Evolutionary conservation across 2,888 invertebrate species (phyloP), one percentile per base, ranked within the genome.

Genomic region (Scaptomyza cyrtandrae): DNA sequence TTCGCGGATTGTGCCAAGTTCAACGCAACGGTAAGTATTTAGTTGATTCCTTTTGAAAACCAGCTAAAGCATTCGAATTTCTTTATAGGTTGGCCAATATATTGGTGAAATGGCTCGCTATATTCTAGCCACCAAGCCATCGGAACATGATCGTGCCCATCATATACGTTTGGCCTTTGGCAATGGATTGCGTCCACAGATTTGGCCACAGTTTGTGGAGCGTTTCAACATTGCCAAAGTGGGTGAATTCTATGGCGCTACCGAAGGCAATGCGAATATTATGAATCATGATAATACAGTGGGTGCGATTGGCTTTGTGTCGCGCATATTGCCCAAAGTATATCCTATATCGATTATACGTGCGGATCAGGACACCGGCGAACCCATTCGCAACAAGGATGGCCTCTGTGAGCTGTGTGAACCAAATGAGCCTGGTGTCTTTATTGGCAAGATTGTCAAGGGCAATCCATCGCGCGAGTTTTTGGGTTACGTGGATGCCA

Each of bases 231-330:
- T 99, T 57, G 93, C 95, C 56, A 93, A 94, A 77, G 96, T 99
- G 43, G 95, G 96, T 6, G 99, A 99, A 92, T 97, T 99, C 92
- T 99, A 99, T 90, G 99, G 98, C 0, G 98, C 98, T 3, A 99
- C 98, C 0, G 99, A 99, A 93, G 98, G 98, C 78, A 99, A 99
- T 91, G 98, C 98, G 27, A 99, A 98, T 91, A 97, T 99, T 69
- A 98, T 97, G 4, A 99, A 99, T 90, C 94, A 95, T 41, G 97
- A 98, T 91, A 98, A 98, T 86, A 97, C 95, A 0, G 95, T 97
- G 0, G 99, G 99, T 6, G 96, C 98, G 0, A 97, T 99, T 75
- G 99, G 99, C 0, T 99, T 99, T 91, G 94, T 98, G 9, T 98
- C 98, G 0, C 94, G 97, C 57, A 96, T 99, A 63, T 93, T 97